phyloP scores from a whole-genome alignment of 2,113 vertebrate genomes.

The Chionomys nivalis region DNA sequence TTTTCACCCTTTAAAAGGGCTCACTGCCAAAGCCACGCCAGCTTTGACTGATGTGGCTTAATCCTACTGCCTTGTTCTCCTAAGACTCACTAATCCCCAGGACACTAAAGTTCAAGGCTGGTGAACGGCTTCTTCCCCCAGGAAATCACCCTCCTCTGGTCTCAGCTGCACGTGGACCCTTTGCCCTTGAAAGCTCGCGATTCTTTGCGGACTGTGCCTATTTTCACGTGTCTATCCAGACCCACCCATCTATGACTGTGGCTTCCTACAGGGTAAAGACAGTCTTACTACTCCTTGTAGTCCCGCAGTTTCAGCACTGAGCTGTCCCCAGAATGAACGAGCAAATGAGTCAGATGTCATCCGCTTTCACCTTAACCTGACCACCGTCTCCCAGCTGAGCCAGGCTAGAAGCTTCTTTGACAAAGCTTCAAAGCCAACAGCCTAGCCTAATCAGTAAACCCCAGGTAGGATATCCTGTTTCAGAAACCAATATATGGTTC shows the following conservation, averaged over 20 bases:
- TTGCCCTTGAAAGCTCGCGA: not conserved
- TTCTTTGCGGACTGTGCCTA: not conserved
- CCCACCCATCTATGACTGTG: not conserved
- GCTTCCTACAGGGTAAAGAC: not conserved
- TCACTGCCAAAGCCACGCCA: not conserved
- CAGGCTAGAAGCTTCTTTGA: not conserved
- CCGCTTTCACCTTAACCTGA: not conserved
- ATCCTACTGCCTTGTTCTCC: not conserved
- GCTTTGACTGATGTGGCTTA: not conserved
- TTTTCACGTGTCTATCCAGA: not conserved
- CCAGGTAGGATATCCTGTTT: not conserved
- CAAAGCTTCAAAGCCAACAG: not conserved
- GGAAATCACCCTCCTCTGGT: not conserved
- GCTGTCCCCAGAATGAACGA: too few relatives aligned
- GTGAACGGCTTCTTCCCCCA: not conserved
- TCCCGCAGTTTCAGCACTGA: not conserved
- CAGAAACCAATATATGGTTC: not conserved
- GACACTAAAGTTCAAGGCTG: not conserved
- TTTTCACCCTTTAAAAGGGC: not conserved
- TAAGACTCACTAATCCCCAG: not conserved
- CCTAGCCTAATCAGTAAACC: not conserved
- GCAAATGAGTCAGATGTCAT: not conserved
- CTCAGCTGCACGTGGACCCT: not conserved
- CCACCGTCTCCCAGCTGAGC: not conserved
- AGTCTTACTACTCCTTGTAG: not conserved